These are phyloP conservation scores for Xylophagus ater DNA, from an alignment of 2,888 invertebrate species.

Conservation along the genomic window DNA sequence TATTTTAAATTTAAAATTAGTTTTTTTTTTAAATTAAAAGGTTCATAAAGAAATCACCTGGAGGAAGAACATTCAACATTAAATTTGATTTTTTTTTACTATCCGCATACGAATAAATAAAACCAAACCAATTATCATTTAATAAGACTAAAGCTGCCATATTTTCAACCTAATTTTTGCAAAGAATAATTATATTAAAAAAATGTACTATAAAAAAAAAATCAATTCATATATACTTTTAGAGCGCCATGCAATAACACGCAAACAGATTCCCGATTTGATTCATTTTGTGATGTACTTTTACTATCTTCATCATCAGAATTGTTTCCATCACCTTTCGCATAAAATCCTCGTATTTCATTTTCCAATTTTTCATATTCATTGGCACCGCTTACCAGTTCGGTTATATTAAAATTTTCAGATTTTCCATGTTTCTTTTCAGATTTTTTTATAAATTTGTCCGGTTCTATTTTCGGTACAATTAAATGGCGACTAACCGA, in stretches of 20 bases:
- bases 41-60: conserved; percentile 42
- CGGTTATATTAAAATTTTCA: neutral
- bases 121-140: conserved; percentile 86
- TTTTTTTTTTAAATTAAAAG: neutral
- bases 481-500: conserved; percentile 83
- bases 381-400: conserved; percentile 8
- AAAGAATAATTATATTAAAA: conserved; percentile 1
- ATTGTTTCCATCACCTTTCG: conserved; percentile 31
- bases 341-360: conserved; percentile 35
- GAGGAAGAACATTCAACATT: conserved; percentile 76
- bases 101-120: conserved; percentile 88
- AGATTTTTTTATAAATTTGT: conserved; percentile 24
- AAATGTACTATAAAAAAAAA: neutral
- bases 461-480: conserved; percentile 55
- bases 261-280: conserved; percentile 69
- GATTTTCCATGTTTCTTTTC: conserved; percentile 30
- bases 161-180: conserved; percentile 70
- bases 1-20: neutral
- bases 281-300: conserved; percentile 14
- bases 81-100: conserved; percentile 85
- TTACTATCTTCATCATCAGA: conserved; percentile 23
- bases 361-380: conserved; percentile 35
- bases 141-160: conserved; percentile 82
- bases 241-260: conserved; percentile 87
- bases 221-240: conserved; percentile 53